phyloP scores from a whole-genome alignment of 2,888 invertebrate genomes.

The Troides oblongomaculatus region DNA sequence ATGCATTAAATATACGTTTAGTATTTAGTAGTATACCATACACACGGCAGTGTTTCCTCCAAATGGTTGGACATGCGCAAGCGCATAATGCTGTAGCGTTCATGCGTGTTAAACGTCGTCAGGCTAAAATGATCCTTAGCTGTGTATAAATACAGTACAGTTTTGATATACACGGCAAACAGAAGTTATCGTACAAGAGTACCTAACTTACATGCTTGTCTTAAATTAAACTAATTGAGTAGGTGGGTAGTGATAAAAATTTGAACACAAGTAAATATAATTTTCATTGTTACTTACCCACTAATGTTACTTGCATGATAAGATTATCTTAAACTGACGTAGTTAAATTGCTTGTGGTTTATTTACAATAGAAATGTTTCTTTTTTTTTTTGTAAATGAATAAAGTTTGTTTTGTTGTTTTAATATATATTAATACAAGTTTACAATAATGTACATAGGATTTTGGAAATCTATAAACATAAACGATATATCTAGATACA shows the following conservation, averaged over 20 bases:
- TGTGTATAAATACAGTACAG: not conserved
- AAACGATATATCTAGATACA: no score
- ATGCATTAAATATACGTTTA: not conserved
- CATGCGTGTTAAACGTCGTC: slow-evolving; percentile 8
- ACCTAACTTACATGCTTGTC: slow-evolving; percentile 29
- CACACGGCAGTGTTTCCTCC: slow-evolving; percentile 18
- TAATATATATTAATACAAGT: not conserved
- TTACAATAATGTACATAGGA: not conserved
- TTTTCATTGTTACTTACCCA: slow-evolving; percentile 20
- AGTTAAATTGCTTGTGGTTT: slow-evolving; percentile 2
- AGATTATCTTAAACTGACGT: slow-evolving; percentile 20
- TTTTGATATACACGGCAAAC: not conserved
- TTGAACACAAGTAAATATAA: slow-evolving; percentile 28
- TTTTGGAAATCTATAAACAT: not conserved
- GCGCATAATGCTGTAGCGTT: slow-evolving; percentile 26
- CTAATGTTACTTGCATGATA: slow-evolving; percentile 16
- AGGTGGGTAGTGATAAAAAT: slow-evolving; percentile 28
- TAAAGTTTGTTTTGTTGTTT: not conserved
- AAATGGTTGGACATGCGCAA: slow-evolving; percentile 31
- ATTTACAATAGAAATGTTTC: not conserved
- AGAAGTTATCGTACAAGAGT: slow-evolving; percentile 22
- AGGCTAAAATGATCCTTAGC: slow-evolving; percentile 1
- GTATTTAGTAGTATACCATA: slow-evolving; percentile 6
- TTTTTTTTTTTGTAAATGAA: not conserved
- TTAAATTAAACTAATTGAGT: slow-evolving; percentile 34